phyloP scores from a whole-genome alignment of 2,888 invertebrate genomes.

The Tiliacea citrago region DNA sequence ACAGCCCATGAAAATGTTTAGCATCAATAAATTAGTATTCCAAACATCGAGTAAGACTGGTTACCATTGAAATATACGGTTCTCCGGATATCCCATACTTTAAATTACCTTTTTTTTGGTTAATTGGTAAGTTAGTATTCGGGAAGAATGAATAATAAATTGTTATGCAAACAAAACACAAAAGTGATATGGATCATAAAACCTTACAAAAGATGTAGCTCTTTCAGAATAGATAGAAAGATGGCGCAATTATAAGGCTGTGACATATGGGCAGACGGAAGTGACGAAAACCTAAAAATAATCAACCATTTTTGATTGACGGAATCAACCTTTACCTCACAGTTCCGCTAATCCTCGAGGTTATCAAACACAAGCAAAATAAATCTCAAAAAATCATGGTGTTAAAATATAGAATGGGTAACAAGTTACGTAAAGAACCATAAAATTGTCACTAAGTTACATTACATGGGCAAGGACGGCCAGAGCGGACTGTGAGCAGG shows the following conservation, averaged over 20 bases:
- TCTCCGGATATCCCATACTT: slow-evolving; percentile 11
- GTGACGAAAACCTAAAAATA: neutral
- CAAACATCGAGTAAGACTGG: neutral
- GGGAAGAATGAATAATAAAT: neutral
- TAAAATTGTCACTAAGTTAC: too few relatives aligned
- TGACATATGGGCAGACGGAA: neutral
- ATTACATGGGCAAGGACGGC: slow-evolving; percentile 7
- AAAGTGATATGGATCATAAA: neutral
- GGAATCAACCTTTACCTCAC: neutral
- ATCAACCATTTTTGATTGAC: neutral
- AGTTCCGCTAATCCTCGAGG: slow-evolving; percentile 21
- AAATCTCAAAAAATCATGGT: slow-evolving; percentile 5
- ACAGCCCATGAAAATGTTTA: neutral
- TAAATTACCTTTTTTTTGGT: neutral
- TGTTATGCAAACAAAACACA: neutral
- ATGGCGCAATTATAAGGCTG: neutral
- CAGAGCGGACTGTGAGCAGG: neutral
- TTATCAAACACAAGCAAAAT: slow-evolving; percentile 1
- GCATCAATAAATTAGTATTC: slow-evolving; percentile 1
- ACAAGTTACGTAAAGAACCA: too few relatives aligned
- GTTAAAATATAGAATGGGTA: too few relatives aligned
- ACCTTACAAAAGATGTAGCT: neutral
- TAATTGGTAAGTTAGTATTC: neutral
- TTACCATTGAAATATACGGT: slow-evolving; percentile 10
- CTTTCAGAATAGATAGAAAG: neutral